A percentile compares a stretch with the other conserved stretches of the same genome.
Evolutionary conservation across 2,797 vertebrate genomes (phyloP).

Genomic region (Gastrophryne carolinensis): DNA sequence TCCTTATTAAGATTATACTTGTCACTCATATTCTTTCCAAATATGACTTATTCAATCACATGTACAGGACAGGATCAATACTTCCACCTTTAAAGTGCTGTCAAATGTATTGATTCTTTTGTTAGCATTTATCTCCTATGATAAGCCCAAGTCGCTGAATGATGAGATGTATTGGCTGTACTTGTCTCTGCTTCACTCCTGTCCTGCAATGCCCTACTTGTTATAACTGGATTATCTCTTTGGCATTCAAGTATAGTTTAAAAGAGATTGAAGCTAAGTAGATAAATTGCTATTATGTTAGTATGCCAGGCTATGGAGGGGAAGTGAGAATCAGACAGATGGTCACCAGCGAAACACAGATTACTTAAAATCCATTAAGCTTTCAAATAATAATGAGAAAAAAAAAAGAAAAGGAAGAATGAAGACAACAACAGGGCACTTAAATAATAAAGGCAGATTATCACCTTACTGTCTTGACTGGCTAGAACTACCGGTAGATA

Average conservation of each 20-base stretch:
- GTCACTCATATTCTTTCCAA: too few relatives aligned
- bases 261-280: slow-evolving; percentile 82
- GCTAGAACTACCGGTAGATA: too few relatives aligned
- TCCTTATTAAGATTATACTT: too few relatives aligned
- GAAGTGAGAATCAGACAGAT: slow-evolving; percentile 54
- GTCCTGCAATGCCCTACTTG: slow-evolving; percentile 66
- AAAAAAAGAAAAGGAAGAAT: background rate
- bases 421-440: background rate
- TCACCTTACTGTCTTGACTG: too few relatives aligned
- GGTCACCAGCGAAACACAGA: slow-evolving; percentile 6
- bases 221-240: slow-evolving; percentile 79
- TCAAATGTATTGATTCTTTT: background rate
- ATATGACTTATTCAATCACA: too few relatives aligned
- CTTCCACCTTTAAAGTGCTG: too few relatives aligned
- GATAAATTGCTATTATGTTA: slow-evolving; percentile 72
- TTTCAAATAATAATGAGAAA: background rate
- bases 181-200: background rate
- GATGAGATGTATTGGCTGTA: background rate
- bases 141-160: background rate
- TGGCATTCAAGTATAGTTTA: slow-evolving; percentile 69
- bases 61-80: too few relatives aligned
- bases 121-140: background rate
- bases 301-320: slow-evolving; percentile 58
- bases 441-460: too few relatives aligned
- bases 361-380: background rate